A percentile compares a stretch with the other conserved stretches of the same genome.
phyloP scores from a whole-genome alignment of 2,113 vertebrate genomes.

The Psophia crepitans region DNA sequence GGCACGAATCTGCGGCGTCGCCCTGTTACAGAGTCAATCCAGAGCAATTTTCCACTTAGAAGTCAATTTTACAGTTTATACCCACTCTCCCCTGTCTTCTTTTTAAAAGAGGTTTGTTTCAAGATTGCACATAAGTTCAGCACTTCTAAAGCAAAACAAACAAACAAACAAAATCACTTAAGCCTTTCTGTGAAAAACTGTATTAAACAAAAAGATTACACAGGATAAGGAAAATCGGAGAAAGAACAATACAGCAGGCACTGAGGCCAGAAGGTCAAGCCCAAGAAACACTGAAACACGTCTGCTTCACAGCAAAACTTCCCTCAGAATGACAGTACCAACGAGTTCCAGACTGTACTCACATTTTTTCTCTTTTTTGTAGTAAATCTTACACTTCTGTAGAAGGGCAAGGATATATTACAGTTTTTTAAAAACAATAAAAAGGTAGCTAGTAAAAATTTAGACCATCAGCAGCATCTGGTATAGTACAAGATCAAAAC shows the following conservation, averaged over 20 bases:
- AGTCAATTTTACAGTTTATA: background rate
- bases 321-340: background rate
- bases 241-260: background rate
- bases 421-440: constrained; percentile 46
- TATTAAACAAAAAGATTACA: background rate
- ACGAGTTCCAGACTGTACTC: background rate
- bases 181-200: background rate
- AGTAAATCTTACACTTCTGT: background rate
- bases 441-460: constrained; percentile 50
- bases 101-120: background rate
- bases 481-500: constrained; percentile 21
- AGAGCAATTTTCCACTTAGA: background rate
- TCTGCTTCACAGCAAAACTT: background rate
- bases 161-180: background rate
- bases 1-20: background rate
- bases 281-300: background rate
- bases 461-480: background rate
- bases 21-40: background rate
- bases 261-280: background rate
- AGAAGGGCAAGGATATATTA: constrained; percentile 12
- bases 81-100: background rate
- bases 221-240: background rate
- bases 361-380: background rate
- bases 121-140: background rate
- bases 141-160: background rate